Evolutionary conservation across 2,113 vertebrate species (phyloP).

Genomic region (Pseudopipra pipra): DNA sequence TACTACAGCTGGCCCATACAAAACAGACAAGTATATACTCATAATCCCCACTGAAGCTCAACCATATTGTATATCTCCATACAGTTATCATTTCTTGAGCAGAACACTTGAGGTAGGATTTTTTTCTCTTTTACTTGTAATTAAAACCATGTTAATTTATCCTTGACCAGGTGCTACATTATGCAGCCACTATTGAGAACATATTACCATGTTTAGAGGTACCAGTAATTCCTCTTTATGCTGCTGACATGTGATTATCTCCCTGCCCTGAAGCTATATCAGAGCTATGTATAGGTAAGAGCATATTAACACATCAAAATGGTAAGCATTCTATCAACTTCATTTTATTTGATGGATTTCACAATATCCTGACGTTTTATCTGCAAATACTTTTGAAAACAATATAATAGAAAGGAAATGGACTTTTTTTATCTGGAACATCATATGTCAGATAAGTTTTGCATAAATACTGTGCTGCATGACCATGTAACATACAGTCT

Average conservation of each 20-base stretch:
- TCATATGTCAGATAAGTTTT: neutral
- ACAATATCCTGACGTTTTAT: neutral
- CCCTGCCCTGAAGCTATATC: accelerated
- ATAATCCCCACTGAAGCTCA: neutral
- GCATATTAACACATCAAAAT: neutral
- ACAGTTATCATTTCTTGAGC: neutral
- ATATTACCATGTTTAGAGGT: neutral
- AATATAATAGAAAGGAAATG: neutral
- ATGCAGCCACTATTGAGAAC: neutral
- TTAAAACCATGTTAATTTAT: neutral
- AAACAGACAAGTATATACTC: neutral
- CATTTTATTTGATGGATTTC: neutral
- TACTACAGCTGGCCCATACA: neutral
- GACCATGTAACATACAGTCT: accelerated
- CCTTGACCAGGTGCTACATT: neutral
- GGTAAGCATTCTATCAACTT: neutral
- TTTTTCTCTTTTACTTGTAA: neutral
- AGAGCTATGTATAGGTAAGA: neutral
- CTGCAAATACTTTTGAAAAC: neutral
- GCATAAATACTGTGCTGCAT: neutral
- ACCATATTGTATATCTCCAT: neutral
- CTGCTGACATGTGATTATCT: neutral
- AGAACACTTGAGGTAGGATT: neutral
- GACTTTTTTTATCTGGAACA: neutral
- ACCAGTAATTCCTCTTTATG: neutral